Evolutionary conservation across 2,113 vertebrate species (phyloP).

Genomic region (Malurus elegans): DNA sequence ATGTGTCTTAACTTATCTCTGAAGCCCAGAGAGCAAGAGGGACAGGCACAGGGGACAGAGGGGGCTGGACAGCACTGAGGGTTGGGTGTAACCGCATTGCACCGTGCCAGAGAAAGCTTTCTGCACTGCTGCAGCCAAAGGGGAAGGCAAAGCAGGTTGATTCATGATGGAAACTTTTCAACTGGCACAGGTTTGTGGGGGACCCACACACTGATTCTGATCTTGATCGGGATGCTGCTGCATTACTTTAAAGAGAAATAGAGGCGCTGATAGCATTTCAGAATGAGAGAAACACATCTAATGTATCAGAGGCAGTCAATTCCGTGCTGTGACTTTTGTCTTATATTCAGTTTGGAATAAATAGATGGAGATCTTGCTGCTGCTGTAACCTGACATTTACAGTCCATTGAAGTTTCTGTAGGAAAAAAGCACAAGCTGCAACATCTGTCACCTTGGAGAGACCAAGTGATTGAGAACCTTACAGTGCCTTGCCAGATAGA

Average conservation of each 20-base stretch:
- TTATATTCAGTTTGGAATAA: conserved; percentile 1
- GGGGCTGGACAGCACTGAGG: neutral
- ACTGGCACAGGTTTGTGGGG: neutral
- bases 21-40: neutral
- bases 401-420: neutral
- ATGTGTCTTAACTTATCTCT: neutral
- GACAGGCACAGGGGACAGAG: neutral
- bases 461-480: conserved; percentile 4
- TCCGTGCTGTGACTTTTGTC: neutral
- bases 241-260: neutral
- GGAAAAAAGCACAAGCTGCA: neutral
- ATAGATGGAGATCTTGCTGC: conserved; percentile 3
- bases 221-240: neutral
- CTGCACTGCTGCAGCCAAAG: neutral
- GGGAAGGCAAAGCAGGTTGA: neutral
- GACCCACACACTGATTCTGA: neutral
- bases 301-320: neutral
- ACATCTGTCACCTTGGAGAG: conserved; percentile 11
- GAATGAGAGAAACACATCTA: neutral
- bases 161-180: neutral
- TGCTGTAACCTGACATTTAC: conserved; percentile 26
- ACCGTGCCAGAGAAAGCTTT: neutral
- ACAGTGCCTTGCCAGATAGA: neutral
- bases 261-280: neutral
- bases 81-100: neutral